These are phyloP conservation scores for Thereva unica DNA, from an alignment of 2,888 invertebrate species.

Conservation along the genomic window DNA sequence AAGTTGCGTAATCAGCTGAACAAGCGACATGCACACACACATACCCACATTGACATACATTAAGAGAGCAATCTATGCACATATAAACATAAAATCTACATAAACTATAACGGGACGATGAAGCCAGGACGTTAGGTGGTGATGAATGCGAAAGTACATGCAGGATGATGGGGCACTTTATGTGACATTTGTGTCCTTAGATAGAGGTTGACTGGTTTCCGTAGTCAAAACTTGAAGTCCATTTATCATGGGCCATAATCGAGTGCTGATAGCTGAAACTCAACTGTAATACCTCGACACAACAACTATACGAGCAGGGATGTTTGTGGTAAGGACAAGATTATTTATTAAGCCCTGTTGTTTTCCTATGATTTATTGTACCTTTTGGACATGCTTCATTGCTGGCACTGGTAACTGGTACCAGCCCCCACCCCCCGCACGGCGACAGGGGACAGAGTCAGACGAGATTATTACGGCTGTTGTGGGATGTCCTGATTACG, in stretches of 20 bases:
- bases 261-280: slow-evolving; percentile 34
- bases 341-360: slow-evolving; percentile 34
- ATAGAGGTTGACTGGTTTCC: slow-evolving; percentile 22
- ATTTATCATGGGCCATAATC: slow-evolving; percentile 33
- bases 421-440: neutral
- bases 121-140: neutral
- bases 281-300: slow-evolving; percentile 11
- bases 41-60: neutral
- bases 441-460: slow-evolving; percentile 25
- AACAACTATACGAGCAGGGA: slow-evolving; percentile 22
- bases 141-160: slow-evolving; percentile 12
- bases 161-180: slow-evolving; percentile 8
- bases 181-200: slow-evolving; percentile 15
- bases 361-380: slow-evolving; percentile 34
- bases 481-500: slow-evolving; percentile 33
- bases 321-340: slow-evolving; percentile 34
- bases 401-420: slow-evolving; percentile 22
- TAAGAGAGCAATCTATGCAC: too few relatives aligned
- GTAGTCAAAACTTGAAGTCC: slow-evolving; percentile 29
- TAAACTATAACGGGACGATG: neutral
- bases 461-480: slow-evolving; percentile 34
- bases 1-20: too few relatives aligned
- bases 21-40: neutral
- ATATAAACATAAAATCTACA: too few relatives aligned
- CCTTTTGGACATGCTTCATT: slow-evolving; percentile 36